These are phyloP conservation scores for Malacoraja senta DNA, from an alignment of 2,797 vertebrate genomes.

Conservation along the genomic window DNA sequence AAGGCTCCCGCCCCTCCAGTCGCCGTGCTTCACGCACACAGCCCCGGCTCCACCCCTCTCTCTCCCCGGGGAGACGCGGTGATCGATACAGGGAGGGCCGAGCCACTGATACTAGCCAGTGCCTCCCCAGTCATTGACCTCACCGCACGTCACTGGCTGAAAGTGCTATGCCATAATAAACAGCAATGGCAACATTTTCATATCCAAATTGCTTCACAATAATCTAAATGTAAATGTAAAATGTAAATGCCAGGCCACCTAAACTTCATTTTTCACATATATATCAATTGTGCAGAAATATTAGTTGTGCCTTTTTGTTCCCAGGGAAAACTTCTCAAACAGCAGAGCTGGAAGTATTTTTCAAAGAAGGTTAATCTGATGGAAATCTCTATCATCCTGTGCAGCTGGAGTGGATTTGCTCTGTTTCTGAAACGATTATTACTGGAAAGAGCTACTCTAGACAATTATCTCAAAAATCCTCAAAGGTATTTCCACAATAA, in stretches of 20 bases:
- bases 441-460: conserved; percentile 42
- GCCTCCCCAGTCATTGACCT: too few relatives aligned
- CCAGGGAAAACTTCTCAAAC: conserved; percentile 45
- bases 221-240: background rate
- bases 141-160: too few relatives aligned
- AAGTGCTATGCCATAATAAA: background rate
- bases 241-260: background rate
- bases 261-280: background rate
- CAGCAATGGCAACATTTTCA: background rate
- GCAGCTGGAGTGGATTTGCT: conserved; percentile 44
- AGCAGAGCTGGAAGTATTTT: conserved; percentile 47
- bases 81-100: too few relatives aligned
- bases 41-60: too few relatives aligned
- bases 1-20: too few relatives aligned
- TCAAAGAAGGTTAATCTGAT: conserved; percentile 45
- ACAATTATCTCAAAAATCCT: conserved; percentile 37
- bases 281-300: background rate
- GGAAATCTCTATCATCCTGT: conserved; percentile 45
- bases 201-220: background rate
- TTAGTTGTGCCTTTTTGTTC: background rate
- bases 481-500: conserved; percentile 42
- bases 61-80: too few relatives aligned
- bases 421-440: conserved; percentile 42
- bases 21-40: too few relatives aligned
- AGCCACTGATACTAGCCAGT: too few relatives aligned